Base-by-base conservation (phyloP, 2,797 vertebrate species). In the Melopsittacus undulatus region DNA sequence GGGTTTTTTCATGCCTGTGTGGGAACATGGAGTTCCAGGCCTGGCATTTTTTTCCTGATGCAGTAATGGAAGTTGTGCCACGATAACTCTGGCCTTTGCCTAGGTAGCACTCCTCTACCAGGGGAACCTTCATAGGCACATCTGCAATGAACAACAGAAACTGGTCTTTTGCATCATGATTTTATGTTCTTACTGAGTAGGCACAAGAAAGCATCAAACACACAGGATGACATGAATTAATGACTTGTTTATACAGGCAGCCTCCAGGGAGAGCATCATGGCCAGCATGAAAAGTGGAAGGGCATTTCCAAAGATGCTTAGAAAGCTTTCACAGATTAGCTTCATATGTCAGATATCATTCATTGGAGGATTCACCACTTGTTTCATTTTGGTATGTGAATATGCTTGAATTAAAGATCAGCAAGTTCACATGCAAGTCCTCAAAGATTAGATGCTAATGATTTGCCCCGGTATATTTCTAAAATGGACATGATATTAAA, bases 21-120 rank as follows among this genome's bases (percentile, higher is more conserved):
- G 99, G 99, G 17, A 19, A 89, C 98, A 98, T 98, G 19, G 99
- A 97, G 51, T 67, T 97, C 99, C 99, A 99, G 52, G 95, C 75
- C 56, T 99, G 99, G 90, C 99, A 99, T 94, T 97, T 99, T 96
- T 98, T 99, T 49, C 99, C 99, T 0, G 98, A 98, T 89, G 97
- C 61, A 10, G 99, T 99, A 90, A 98, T 95, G 8, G 99, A 98
- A 1, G 97, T 97, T 22, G 98, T 98, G 19, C 99, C 99, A 11
- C 98, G 98, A 19, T 99, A 99, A 19, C 43, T 97, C 36, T 95
- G 70, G 6, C 99, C 99, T 2, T 98, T 90, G 10, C 86, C 98
- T n/a, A 56, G 89, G 32, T 99, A 99, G 85, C 99, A 99, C 52
- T 99, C 98, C 4, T 98, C 98, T 29, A 95, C 92, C 20, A 97